Evolutionary conservation across 2,888 invertebrate species (phyloP).

Genomic region (Tachina grossa): DNA sequence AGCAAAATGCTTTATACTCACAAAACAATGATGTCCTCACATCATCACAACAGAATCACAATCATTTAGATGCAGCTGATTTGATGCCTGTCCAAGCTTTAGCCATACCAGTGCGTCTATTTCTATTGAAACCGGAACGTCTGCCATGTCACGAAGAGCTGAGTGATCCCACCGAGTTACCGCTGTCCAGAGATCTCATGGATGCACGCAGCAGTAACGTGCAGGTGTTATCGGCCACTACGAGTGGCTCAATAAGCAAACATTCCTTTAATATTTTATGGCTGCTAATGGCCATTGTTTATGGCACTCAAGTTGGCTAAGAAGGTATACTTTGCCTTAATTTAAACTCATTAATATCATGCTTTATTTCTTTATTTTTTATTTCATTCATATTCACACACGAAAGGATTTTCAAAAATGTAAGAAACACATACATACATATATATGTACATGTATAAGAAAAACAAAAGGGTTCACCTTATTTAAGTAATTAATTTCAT

Average conservation of each 20-base stretch:
- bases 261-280: slow-evolving; percentile 45
- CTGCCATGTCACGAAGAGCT: slow-evolving; percentile 86
- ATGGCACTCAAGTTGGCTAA: slow-evolving; percentile 69
- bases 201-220: slow-evolving; percentile 79
- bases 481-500: slow-evolving; percentile 35
- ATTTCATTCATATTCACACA: slow-evolving; percentile 35
- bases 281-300: slow-evolving; percentile 65
- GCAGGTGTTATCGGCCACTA: slow-evolving; percentile 72
- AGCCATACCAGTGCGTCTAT: slow-evolving; percentile 80
- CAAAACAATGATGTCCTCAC: slow-evolving; percentile 68
- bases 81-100: slow-evolving; percentile 73
- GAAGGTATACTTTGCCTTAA: slow-evolving; percentile 34
- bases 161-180: slow-evolving; percentile 86
- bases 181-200: slow-evolving; percentile 84
- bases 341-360: neutral
- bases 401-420: slow-evolving; percentile 19
- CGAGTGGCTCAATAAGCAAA: slow-evolving; percentile 36
- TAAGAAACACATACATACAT: slow-evolving; percentile 7
- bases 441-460: neutral
- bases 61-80: slow-evolving; percentile 52
- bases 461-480: slow-evolving; percentile 23
- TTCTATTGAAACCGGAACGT: slow-evolving; percentile 85
- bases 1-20: slow-evolving; percentile 72
- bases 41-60: slow-evolving; percentile 69
- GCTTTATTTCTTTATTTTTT: neutral